Evolutionary conservation across 2,113 vertebrate genomes (phyloP), one percentile per base, ranked within the genome.

Genomic region (Lota lota): DNA sequence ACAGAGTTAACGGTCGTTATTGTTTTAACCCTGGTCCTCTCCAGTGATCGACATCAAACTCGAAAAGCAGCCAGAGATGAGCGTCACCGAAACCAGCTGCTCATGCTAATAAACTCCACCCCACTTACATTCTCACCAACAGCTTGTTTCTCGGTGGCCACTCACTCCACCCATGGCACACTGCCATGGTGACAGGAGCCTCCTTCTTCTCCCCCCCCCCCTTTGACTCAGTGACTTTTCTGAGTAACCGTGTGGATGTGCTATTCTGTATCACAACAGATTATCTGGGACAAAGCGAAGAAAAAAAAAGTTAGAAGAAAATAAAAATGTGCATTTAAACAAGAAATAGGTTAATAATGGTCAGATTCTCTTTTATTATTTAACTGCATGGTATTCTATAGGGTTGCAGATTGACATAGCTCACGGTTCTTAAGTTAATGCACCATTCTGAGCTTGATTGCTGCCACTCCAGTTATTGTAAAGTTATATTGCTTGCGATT

Each of bases 31-130:
- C 1, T 0, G 17, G 7, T 50, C 17, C 54, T 80, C 75, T 33
- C 68, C 93, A 96, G 94, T 94, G 93, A 93, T 95, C 53, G 92
- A 98, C 89, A 97, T 95, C 89, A 93, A 95, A 87, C 89, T 96
- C 92, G 93, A 94, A 90, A 93, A 94, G 73, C 93, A 94, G 64
- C 92, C 92, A 0, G 93, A 95, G 88, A 93, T 95, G 91, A 94
- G 93, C 40, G 93, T 95, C 67, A 95, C 93, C 53, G 94, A 95
- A 91, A 95, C 92, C 62, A 93, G 94, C 78, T 96, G 93, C 89
- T 95, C 92, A 65, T 95, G 93, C 93, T 95, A 93, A 93, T 91
- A 85, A 81, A 82, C 72, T 80, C 80, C 64, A 73, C 86, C 86
- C 68, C 70, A 47, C 40, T 59, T 68, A 80, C 83, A 61, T 78